These are phyloP conservation scores for Urocitellus parryii DNA, from an alignment of 2,113 vertebrate genomes.

Conservation along the genomic window DNA sequence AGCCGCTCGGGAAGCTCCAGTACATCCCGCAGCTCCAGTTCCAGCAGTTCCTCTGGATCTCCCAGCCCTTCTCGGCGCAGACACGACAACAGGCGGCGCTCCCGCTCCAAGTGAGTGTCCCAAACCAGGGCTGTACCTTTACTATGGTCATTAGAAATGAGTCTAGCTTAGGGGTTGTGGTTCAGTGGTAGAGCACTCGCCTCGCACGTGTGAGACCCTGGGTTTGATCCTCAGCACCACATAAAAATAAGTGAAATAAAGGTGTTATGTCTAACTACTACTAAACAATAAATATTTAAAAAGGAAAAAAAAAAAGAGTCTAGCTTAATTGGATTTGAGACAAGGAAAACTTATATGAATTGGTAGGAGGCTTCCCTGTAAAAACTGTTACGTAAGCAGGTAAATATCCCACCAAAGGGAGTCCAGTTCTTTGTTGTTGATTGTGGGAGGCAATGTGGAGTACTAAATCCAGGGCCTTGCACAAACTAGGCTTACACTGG, in stretches of 20 bases:
- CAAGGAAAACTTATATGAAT: not conserved
- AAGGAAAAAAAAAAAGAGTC: no score
- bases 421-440: no score
- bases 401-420: not conserved
- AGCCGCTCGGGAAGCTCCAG: constrained; percentile 97
- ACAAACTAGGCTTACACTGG: not conserved
- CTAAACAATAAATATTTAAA: no score
- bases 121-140: not conserved
- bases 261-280: no score
- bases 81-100: constrained; percentile 96
- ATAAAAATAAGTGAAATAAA: no score
- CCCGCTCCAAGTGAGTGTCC: constrained; percentile 93
- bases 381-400: not conserved
- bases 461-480: not conserved
- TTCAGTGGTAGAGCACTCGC: no score
- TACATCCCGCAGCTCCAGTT: constrained; percentile 96
- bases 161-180: no score
- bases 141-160: accelerated
- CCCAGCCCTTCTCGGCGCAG: constrained; percentile 95
- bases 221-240: no score
- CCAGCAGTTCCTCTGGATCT: constrained; percentile 96
- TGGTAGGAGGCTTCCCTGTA: not conserved
- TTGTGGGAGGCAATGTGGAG: not conserved
- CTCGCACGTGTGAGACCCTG: no score
- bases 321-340: not conserved